Base-by-base conservation (phyloP, 2,888 invertebrate species). In the Patella pellucida region DNA sequence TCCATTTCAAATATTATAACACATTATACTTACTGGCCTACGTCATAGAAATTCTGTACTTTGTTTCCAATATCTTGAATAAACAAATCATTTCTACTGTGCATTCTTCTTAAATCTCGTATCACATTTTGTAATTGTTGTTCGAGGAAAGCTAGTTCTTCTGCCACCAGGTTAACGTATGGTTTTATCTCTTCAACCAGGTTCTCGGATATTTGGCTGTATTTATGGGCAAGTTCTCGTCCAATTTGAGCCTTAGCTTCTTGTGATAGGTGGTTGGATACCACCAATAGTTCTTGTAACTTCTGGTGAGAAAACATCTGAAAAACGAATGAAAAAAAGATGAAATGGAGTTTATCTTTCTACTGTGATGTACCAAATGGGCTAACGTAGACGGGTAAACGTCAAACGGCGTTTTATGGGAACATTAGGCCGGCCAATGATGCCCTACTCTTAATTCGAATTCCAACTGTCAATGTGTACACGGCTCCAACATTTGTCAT, bases 61-160 rank as follows among this genome's bases (percentile, higher is more conserved):
- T 76, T 68, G n/a, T 83, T 77, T 12, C 83, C 84, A n/a, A 85
- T 77, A 50, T 83, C 81, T 27, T 76, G 73, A 12, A 86, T 67
- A 75, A 83, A 84, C 23, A 87, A 74, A 51, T 82, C 83, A 77
- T 87, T 87, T 23, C 83, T 52, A 27, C 70, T 72, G 77, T 85
- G 79, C 84, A 86, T 85, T 52, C 80, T 75, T 62, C 68, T 80
- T 72, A 87, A 41, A 68, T 83, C 80, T 41, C 72, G 72, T 71
- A 79, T 82, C 69, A 85, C 69, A n/a, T 75, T 69, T 27, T 77
- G 76, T 74, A 87, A 71, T 19, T 82, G 78, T 54, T 75, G 70
- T 72, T 80, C 81, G 0, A 82, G 62, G 11, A 54, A 19, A 11
- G 73, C 72, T 68, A 87, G 52, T 71, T 84, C 83, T 50, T 78